Evolutionary conservation across 2,888 invertebrate genomes (phyloP), one percentile per base, ranked within the genome.

Genomic region (Panorpa germanica): DNA sequence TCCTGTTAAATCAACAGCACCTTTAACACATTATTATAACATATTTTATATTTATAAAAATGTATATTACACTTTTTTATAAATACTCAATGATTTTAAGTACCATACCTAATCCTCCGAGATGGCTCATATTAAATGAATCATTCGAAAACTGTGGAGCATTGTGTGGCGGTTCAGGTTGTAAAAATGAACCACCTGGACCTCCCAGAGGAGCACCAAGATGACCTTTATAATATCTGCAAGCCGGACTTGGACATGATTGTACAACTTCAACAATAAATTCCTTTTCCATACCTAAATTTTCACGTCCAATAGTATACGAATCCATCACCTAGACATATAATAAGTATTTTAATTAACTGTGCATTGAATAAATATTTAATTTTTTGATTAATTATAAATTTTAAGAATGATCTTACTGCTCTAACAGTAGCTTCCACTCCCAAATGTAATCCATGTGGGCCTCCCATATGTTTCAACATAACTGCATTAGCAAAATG

Each of bases 401-500:
- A 17, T 32, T 16, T 20, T n/a, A n/a, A n/a, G n/a, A n/a, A n/a
- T n/a, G 31, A 25, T 62, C 67, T 65, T 48, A 78, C 82, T 31
- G 82, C 81, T 49, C 82, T 61, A 19, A 83, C 76, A 9, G 83
- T 83, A 19, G 77, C 80, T 52, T 83, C 83, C 29, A 82, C 61
- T 22, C 80, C 80, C 34, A 85, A 57, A 59, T 85, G 83, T 29
- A 82, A 56, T 2, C 83, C 82, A 49, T 82, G 82, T 1, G 82
- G 82, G 1, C 83, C 82, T 45, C 81, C 81, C 77, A 83, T 82
- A 46, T 85, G 83, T 46, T 83, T 85, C 40, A 85, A 50, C 82
- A 83, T 83, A 5, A 85, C 82, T 31, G 83, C 83, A 59, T 83
- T 83, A 2, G 82, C 82, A 61, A 83, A 85, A 49, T 85, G 83